Evolutionary conservation across 2,888 invertebrate species (phyloP), one percentile per base, ranked within the genome.

Genomic region (Sclerodermus sp.): DNA sequence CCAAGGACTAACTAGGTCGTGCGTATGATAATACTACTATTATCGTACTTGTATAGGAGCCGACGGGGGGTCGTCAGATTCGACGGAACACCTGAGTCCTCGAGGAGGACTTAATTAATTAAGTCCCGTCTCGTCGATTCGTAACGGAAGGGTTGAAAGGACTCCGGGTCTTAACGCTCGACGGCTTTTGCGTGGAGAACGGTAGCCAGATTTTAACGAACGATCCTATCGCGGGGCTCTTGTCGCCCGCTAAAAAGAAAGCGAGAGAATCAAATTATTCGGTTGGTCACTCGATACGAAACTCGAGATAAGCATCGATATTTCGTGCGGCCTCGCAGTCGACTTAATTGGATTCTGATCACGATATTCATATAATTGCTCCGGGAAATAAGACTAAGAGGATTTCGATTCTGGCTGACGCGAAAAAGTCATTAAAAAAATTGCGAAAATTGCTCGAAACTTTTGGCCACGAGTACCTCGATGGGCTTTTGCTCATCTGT

Each of bases 11-110:
- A 77, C 70, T 76, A 74, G 76, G 73, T 77, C 77, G 74, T 77
- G 76, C 70, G 72, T 76, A 77, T 77, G 77, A 76, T 77, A 77
- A 77, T 76, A 70, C 59, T 49, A 55, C 69, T 69, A 76, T 77
- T 76, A 77, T 76, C 71, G 73, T 68, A 55, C 61, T 65, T 52
- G 62, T 57, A 31, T 45, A 49, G 50, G 58, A 59, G 58, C 61
- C 57, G 57, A 38, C 51, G 55, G 61, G 64, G 60, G 66, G 62
- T 64, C 67, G 66, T 64, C 68, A 71, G 73, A 74, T 76, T 76
- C 69, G 61, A 58, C 61, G 58, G 65, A 65, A 69, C 77, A 77
- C 76, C 77, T 77, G 77, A 75, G 77, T 70, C 74, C 69, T 71
- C 66, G 68, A 68, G 65, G 60, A 70, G 62, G 73, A 73, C 73